Percentiles rank a stretch among this genome's conserved stretches.
Evolutionary conservation across 2,888 invertebrate species (phyloP).

Genomic region (Calliscelio sp.): DNA sequence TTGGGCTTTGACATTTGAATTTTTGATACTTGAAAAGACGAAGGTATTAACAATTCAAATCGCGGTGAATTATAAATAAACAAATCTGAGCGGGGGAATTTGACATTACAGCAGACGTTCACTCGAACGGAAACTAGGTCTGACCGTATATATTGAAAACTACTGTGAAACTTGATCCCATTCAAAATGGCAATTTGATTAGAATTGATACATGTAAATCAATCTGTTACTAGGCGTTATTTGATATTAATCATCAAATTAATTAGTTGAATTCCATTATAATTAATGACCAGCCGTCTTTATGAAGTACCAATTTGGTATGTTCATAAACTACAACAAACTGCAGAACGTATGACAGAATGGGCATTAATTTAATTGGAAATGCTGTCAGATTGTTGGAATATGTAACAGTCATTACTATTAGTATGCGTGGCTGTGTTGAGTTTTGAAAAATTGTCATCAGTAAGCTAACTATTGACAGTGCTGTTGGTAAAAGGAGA

Average conservation of each 20-base stretch:
- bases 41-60: conserved; percentile 18
- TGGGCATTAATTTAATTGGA: too few relatives aligned
- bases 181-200: conserved; percentile 23
- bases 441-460: conserved; percentile 50
- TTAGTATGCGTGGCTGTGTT: too few relatives aligned
- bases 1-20: conserved; percentile 41
- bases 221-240: conserved; percentile 5
- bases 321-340: too few relatives aligned
- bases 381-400: too few relatives aligned
- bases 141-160: conserved; percentile 29
- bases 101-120: too few relatives aligned
- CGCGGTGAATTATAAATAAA: not conserved
- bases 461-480: conserved; percentile 48
- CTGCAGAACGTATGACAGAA: too few relatives aligned
- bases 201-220: conserved; percentile 22
- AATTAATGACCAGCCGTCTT: too few relatives aligned
- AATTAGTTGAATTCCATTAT: not conserved
- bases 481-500: conserved; percentile 66
- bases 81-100: not conserved
- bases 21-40: conserved; percentile 8
- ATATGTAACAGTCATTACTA: too few relatives aligned
- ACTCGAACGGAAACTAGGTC: conserved; percentile 5
- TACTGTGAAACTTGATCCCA: conserved; percentile 26
- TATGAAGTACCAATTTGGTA: too few relatives aligned
- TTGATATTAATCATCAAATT: conserved; percentile 26